Evolutionary conservation across 92 coral and sea anemone genomes (phyloP).

Genomic region (Paramuricea clavata): DNA sequence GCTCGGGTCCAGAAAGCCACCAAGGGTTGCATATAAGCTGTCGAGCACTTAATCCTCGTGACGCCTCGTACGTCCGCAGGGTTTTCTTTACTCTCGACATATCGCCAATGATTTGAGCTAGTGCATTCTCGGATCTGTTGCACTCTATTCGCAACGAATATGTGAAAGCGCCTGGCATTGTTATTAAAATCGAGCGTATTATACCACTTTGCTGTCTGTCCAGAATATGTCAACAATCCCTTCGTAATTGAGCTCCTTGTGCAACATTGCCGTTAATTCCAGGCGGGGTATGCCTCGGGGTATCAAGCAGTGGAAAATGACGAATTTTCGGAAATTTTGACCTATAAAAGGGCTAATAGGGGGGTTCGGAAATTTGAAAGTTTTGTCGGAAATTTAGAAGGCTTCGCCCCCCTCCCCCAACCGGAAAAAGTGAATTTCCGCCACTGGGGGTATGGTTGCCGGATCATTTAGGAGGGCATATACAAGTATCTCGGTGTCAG

Average conservation of each 20-base stretch:
- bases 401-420: too few relatives aligned
- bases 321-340: too few relatives aligned
- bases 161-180: background rate
- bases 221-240: too few relatives aligned
- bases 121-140: background rate
- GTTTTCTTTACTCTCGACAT: too few relatives aligned
- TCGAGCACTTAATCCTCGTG: background rate
- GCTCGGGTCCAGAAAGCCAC: too few relatives aligned
- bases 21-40: background rate
- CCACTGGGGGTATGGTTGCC: too few relatives aligned
- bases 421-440: too few relatives aligned
- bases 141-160: background rate
- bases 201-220: background rate
- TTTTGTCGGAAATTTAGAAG: too few relatives aligned
- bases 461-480: conserved; percentile 71
- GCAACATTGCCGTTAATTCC: background rate
- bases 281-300: background rate
- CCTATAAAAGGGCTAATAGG: too few relatives aligned
- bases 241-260: background rate
- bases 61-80: background rate
- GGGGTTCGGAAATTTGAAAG: too few relatives aligned
- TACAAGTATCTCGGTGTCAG: conserved; percentile 43
- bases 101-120: too few relatives aligned
- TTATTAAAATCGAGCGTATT: background rate
- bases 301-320: too few relatives aligned